Conservation (phyloP, 2,113 vertebrate species). For the Caracal caracal region DNA sequence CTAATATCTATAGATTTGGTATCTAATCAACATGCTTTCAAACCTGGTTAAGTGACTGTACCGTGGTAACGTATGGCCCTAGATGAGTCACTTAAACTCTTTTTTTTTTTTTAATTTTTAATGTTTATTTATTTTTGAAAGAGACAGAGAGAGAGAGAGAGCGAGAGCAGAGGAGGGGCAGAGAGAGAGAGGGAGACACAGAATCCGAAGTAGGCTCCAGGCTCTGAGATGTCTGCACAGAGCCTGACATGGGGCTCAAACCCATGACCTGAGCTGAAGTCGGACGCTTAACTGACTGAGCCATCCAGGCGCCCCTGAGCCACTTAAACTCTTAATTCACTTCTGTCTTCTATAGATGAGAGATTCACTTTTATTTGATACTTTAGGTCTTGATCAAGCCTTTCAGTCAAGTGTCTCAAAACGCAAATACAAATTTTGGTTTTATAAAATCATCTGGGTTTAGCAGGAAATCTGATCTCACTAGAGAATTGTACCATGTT, state of each 20-base stretch:
- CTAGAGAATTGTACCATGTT: slow-evolving; percentile 70
- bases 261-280: too few species aligned
- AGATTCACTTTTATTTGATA: slow-evolving; percentile 57
- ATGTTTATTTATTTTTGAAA: too few species aligned
- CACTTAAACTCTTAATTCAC: slow-evolving; percentile 52
- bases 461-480: slow-evolving; percentile 74
- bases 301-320: neutral
- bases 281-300: too few species aligned
- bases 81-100: slow-evolving; percentile 32
- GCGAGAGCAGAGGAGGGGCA: too few species aligned
- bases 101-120: neutral
- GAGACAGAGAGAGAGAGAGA: too few species aligned
- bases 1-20: neutral
- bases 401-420: slow-evolving; percentile 64
- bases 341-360: slow-evolving; percentile 42
- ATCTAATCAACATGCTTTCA: neutral
- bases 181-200: too few species aligned
- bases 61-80: neutral
- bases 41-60: neutral
- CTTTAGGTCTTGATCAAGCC: slow-evolving; percentile 64
- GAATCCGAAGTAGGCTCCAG: too few species aligned
- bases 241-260: too few species aligned
- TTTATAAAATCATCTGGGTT: slow-evolving; percentile 74
- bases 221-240: too few species aligned
- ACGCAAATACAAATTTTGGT: slow-evolving; percentile 73